Evolutionary conservation across 35 echinoderm and acorn worm genomes (phyloP), one percentile per base, ranked within the genome.

Genomic region (Apostichopus parvimensis): DNA sequence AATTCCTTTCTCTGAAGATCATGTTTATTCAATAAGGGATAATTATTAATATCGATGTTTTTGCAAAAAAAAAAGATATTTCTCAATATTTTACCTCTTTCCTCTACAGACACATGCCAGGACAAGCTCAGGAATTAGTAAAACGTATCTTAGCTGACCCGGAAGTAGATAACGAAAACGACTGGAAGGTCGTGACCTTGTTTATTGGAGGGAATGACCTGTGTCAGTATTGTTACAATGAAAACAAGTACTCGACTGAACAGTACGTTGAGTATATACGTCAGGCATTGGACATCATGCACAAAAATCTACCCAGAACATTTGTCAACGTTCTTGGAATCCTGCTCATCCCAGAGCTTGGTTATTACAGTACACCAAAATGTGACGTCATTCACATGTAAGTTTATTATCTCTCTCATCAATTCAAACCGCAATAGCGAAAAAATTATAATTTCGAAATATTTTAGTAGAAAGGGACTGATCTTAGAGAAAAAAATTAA

Each of bases 161-260:
- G 8, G 60, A 88, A 57, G 91, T 95, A 23, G 94, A 92, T 64
- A 22, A 86, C 72, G 83, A 92, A 13, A 92, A 90, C 14, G 94
- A 95, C 21, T 95, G 94, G 94, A 95, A 95, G 58, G 45, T 95
- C 6, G 79, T 95, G 26, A 95, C 94, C 5, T 25, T 95, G 83
- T 95, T 95, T 82, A 92, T 95, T 4, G 94, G 94, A 18, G 94
- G 94, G 4, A 95, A 95, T 59, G 94, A 95, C 56, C 71, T 95
- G 21, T 95, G 94, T 83, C 91, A 92, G n/a, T 92, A 78, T 72
- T 95, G 94, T 85, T 57, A 65, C 28, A 88, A 95, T 62, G 75
- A 61, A 53, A 62, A 88, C 23, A 92, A 92, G 25, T 88, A 64
- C 60, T 88, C 94, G 15, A 59, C 87, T 13, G 94, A 92, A 20